phyloP scores from a whole-genome alignment of 2,888 invertebrate species.

The Geophilus truncorum region DNA sequence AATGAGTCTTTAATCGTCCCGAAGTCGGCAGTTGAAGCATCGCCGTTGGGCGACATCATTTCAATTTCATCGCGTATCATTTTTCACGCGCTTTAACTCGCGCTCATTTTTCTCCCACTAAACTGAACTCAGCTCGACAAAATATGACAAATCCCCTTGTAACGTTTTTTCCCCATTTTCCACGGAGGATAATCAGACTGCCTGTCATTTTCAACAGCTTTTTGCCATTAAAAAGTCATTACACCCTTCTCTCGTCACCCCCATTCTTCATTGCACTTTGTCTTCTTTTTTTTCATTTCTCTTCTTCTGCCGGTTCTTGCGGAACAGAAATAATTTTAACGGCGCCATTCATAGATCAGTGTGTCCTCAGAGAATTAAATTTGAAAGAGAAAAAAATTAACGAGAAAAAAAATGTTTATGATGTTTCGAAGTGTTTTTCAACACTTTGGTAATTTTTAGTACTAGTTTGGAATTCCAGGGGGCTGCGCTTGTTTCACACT shows the following conservation, averaged over 20 bases:
- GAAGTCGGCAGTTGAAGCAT: too few relatives aligned
- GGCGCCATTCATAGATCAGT: slow-evolving; percentile 14
- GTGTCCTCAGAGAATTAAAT: not conserved
- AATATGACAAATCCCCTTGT: slow-evolving; percentile 25
- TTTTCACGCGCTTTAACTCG: slow-evolving; percentile 1
- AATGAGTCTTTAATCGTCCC: too few relatives aligned
- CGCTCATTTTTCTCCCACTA: not conserved
- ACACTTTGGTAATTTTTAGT: not conserved
- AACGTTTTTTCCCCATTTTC: not conserved
- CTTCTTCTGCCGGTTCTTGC: too few relatives aligned
- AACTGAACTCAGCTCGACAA: slow-evolving; percentile 9
- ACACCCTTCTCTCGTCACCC: slow-evolving; percentile 22
- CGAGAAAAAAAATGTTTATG: not conserved
- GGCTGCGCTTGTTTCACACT: not conserved
- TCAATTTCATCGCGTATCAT: not conserved
- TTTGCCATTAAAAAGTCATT: slow-evolving; percentile 27
- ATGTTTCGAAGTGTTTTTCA: not conserved
- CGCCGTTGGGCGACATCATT: not conserved
- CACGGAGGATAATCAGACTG: not conserved
- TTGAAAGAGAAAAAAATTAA: not conserved
- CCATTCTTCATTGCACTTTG: slow-evolving; percentile 18
- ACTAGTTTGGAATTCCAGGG: not conserved
- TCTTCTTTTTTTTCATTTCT: not conserved
- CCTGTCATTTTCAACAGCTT: slow-evolving; percentile 27
- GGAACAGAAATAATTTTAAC: not conserved